Conservation (phyloP, 1,140 invertebrate genomes). For the Drosophila pseudoananassae region DNA sequence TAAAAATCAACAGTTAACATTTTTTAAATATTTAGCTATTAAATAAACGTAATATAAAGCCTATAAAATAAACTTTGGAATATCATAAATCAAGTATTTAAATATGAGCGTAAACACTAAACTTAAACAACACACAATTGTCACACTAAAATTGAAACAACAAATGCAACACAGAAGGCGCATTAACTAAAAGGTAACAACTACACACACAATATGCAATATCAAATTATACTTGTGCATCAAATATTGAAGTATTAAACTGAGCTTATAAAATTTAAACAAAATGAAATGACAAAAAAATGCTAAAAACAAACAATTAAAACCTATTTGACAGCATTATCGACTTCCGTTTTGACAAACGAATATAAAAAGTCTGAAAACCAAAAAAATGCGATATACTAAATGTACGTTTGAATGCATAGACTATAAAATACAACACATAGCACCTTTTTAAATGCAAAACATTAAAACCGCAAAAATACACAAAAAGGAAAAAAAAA, state of each 20-base stretch:
- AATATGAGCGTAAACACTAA: slow-evolving; percentile 28
- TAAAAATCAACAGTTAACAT: slow-evolving; percentile 86
- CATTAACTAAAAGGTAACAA: slow-evolving; percentile 25
- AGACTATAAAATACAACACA: slow-evolving; percentile 27
- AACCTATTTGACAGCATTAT: slow-evolving; percentile 73
- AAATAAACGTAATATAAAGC: slow-evolving; percentile 83
- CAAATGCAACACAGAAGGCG: slow-evolving; percentile 33
- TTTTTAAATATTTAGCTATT: slow-evolving; percentile 86
- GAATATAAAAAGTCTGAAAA: slow-evolving; percentile 76
- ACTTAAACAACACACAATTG: slow-evolving; percentile 12
- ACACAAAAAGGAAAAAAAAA: neutral
- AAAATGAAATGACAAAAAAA: slow-evolving; percentile 30
- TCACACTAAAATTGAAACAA: slow-evolving; percentile 24
- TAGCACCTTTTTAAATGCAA: slow-evolving; percentile 41
- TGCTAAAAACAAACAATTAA: slow-evolving; percentile 27
- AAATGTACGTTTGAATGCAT: slow-evolving; percentile 49
- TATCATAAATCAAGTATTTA: slow-evolving; percentile 70
- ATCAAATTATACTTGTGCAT: slow-evolving; percentile 71
- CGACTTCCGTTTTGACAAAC: slow-evolving; percentile 71
- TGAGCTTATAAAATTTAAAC: slow-evolving; percentile 79
- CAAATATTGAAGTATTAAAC: slow-evolving; percentile 78
- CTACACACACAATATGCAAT: slow-evolving; percentile 40
- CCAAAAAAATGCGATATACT: slow-evolving; percentile 46
- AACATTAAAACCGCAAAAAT: slow-evolving; percentile 14
- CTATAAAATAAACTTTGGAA: slow-evolving; percentile 83